Evolutionary conservation across 2,113 vertebrate genomes (phyloP).

Genomic region (Ophthalmotilapia sp.): DNA sequence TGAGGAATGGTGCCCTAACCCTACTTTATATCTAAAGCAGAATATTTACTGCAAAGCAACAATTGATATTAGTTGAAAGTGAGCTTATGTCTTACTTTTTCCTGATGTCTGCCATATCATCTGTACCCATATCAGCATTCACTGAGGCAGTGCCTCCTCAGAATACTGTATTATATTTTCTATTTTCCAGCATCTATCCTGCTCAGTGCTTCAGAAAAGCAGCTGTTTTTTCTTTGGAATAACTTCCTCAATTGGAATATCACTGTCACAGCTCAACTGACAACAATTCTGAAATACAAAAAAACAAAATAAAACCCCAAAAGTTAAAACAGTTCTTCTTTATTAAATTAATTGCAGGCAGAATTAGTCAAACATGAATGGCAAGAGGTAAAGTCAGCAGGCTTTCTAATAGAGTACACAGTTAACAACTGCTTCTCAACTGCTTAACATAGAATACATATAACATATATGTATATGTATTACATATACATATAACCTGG

Average conservation of each 20-base stretch:
- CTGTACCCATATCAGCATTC: background rate
- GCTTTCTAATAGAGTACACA: background rate
- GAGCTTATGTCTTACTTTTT: background rate
- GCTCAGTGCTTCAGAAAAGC: slow-evolving; percentile 14
- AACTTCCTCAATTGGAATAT: background rate
- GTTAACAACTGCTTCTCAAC: background rate
- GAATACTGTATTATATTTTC: background rate
- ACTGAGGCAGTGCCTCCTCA: background rate
- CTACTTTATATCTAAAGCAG: background rate
- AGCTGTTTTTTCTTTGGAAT: background rate
- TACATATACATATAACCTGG: background rate
- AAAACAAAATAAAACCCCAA: background rate
- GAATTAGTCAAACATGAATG: background rate
- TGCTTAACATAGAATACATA: background rate
- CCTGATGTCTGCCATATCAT: background rate
- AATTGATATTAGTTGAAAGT: background rate
- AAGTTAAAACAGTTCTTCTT: background rate
- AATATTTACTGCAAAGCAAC: background rate
- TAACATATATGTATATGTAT: background rate
- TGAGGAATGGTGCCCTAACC: background rate
- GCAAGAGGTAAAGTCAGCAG: background rate
- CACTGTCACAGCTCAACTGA: background rate
- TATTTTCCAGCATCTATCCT: slow-evolving; percentile 9
- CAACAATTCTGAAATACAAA: background rate
- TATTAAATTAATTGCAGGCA: background rate